These are phyloP conservation scores for Lucifuga dentata DNA, from an alignment of 2,113 vertebrate genomes.

Conservation along the genomic window DNA sequence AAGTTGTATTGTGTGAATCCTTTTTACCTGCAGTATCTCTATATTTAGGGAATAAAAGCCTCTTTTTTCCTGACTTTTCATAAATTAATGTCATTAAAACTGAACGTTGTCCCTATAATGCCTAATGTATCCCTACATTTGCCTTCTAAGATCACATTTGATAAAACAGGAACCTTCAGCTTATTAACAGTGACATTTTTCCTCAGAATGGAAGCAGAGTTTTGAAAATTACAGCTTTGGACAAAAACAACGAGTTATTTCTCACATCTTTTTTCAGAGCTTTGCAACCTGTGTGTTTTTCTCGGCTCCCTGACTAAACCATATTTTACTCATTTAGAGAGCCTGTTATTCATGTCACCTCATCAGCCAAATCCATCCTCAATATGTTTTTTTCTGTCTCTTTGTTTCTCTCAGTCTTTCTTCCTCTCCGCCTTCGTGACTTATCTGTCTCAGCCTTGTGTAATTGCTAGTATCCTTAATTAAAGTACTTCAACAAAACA, in stretches of 20 bases:
- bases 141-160: too few relatives aligned
- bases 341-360: conserved; percentile 10
- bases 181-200: conserved; percentile 23
- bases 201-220: conserved; percentile 5
- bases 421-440: background rate
- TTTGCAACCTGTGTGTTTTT: background rate
- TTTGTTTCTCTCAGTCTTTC: conserved; percentile 2
- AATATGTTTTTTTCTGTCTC: background rate
- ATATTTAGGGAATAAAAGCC: background rate
- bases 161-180: conserved; percentile 30
- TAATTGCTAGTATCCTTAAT: background rate
- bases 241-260: conserved; percentile 18
- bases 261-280: background rate
- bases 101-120: conserved; percentile 9
- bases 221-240: conserved; percentile 19
- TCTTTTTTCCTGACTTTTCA: conserved; percentile 1
- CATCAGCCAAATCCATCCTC: conserved; percentile 4
- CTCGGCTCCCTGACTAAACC: background rate
- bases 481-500: background rate
- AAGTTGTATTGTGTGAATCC: background rate
- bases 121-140: conserved; percentile 7
- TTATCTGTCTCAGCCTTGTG: conserved; percentile 1
- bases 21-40: background rate
- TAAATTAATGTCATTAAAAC: conserved; percentile 12
- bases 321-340: conserved; percentile 28